A percentile compares a stretch with the other conserved stretches of the same genome.
These are phyloP conservation scores for Empidonax traillii DNA, from an alignment of 2,113 vertebrate species.

Conservation along the genomic window DNA sequence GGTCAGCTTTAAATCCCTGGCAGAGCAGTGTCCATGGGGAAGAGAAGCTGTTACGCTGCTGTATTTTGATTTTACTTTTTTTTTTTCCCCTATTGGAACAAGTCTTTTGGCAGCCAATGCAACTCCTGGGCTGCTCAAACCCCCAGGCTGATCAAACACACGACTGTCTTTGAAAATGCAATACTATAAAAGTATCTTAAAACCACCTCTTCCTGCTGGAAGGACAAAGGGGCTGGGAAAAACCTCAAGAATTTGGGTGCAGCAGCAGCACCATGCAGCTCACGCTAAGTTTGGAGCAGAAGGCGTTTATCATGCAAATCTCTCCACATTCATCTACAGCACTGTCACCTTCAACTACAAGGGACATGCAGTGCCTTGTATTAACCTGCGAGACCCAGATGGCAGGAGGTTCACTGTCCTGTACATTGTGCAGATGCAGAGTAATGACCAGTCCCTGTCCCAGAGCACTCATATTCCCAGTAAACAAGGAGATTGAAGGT, in stretches of 20 bases:
- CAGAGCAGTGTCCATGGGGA: background rate
- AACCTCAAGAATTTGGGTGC: background rate
- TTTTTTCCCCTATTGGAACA: background rate
- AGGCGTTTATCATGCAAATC: background rate
- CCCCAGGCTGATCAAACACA: background rate
- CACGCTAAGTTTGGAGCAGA: background rate
- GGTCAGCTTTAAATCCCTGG: background rate
- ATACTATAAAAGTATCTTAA: background rate
- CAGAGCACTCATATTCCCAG: background rate
- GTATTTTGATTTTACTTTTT: background rate
- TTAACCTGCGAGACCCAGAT: background rate
- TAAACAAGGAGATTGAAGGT: background rate
- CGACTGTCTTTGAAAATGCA: background rate
- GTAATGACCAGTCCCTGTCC: background rate
- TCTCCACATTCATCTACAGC: background rate
- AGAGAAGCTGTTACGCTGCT: background rate
- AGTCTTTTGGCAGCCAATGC: background rate
- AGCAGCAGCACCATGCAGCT: background rate
- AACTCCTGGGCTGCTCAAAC: background rate
- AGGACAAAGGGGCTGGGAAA: background rate
- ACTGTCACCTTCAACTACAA: background rate
- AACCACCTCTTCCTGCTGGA: background rate
- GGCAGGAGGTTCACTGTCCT: background rate
- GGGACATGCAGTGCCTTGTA: background rate
- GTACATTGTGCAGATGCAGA: background rate